These are phyloP conservation scores for Neosilurus mollespiculum DNA, from an alignment of 2,797 vertebrate species.

Conservation along the genomic window DNA sequence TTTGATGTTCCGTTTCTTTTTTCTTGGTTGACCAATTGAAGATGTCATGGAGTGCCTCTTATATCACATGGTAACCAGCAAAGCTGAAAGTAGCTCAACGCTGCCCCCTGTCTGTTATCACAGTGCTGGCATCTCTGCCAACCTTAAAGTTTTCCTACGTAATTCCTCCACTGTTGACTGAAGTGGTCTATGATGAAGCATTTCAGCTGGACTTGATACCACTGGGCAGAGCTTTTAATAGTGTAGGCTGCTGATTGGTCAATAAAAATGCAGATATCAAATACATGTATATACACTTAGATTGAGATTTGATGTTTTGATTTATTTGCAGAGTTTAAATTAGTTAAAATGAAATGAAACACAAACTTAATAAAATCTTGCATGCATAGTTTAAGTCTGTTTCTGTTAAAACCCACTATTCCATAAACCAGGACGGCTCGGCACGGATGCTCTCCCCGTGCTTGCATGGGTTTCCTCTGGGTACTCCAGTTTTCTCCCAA, in stretches of 20 bases:
- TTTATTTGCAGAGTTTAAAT: background rate
- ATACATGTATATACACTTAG: background rate
- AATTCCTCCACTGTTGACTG: background rate
- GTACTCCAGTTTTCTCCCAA: no score
- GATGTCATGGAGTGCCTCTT: background rate
- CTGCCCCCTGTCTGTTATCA: conserved; percentile 20
- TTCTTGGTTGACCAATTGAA: background rate
- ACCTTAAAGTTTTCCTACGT: background rate
- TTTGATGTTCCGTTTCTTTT: background rate
- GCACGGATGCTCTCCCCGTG: no score
- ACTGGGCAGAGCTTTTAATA: background rate
- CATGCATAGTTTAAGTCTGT: no score
- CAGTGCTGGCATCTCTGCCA: background rate
- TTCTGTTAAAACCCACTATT: no score
- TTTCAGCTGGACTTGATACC: background rate
- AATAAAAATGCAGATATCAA: background rate
- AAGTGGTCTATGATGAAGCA: background rate
- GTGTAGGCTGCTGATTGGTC: background rate
- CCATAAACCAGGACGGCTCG: no score
- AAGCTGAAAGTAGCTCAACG: background rate
- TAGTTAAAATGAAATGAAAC: no score
- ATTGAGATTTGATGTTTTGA: background rate
- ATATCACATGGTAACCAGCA: background rate
- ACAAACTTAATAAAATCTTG: no score
- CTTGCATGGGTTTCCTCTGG: no score